phyloP scores from a whole-genome alignment of 1,140 invertebrate genomes.

The Metopolophium dirhodum region DNA sequence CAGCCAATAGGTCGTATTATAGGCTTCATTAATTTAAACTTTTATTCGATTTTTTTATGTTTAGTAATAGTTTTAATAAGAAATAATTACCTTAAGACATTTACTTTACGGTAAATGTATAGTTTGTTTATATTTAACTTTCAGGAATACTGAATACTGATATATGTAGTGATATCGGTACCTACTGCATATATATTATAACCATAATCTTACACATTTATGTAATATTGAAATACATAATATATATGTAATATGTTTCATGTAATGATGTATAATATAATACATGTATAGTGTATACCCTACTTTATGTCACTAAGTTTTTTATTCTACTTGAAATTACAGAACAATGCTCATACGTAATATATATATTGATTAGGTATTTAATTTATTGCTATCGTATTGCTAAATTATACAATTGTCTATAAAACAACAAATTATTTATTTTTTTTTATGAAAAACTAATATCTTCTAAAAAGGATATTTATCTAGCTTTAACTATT shows the following conservation, averaged over 20 bases:
- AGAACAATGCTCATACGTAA: not conserved
- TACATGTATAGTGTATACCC: not conserved
- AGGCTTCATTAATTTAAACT: not conserved
- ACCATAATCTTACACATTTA: not conserved
- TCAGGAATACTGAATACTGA: not conserved
- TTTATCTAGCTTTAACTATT: not conserved
- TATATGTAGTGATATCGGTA: not conserved
- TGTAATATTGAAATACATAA: not conserved
- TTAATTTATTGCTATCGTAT: not conserved
- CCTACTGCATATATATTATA: not conserved
- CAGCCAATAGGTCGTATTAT: not conserved
- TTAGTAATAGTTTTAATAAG: not conserved
- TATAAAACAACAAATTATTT: not conserved
- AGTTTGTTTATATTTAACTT: not conserved
- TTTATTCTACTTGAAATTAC: not conserved
- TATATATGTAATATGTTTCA: not conserved
- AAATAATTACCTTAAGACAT: not conserved
- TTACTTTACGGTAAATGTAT: not conserved
- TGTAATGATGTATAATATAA: not conserved
- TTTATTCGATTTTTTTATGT: not conserved
- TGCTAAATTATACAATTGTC: not conserved
- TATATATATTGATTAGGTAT: not conserved
- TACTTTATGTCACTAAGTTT: not conserved
- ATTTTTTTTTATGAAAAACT: not conserved
- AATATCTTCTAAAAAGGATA: not conserved